A percentile compares a stretch with the other conserved stretches of the same genome.
phyloP scores from a whole-genome alignment of 2,797 vertebrate genomes.

The Amblyopsis hoosieri region DNA sequence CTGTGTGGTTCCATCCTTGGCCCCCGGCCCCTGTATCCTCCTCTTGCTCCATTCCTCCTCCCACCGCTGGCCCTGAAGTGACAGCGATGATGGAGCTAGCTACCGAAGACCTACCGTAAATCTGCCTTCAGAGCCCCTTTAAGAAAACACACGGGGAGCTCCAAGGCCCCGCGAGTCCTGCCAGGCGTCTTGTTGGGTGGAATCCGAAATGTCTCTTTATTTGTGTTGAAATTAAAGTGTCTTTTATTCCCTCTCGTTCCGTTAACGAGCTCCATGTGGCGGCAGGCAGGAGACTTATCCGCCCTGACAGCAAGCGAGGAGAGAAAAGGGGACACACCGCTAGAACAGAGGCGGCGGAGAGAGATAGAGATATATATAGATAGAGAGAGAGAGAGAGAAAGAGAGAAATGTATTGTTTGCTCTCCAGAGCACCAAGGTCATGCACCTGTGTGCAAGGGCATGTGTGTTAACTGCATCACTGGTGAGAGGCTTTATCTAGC shows the following conservation, averaged over 20 bases:
- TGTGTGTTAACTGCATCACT: not conserved
- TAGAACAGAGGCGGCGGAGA: constrained; percentile 40
- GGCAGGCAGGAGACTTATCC: constrained; percentile 62
- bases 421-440: constrained; percentile 5
- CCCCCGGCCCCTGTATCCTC: constrained; percentile 29
- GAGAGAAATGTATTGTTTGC: constrained; percentile 23
- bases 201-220: constrained; percentile 76
- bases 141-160: constrained; percentile 64
- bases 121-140: constrained; percentile 57
- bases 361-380: constrained; percentile 4
- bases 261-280: constrained; percentile 76
- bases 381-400: constrained; percentile 2
- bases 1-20: constrained; percentile 60
- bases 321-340: constrained; percentile 36
- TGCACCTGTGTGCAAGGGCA: constrained; percentile 1
- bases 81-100: constrained; percentile 64
- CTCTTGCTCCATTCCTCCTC: constrained; percentile 32
- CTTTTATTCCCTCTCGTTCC: constrained; percentile 66
- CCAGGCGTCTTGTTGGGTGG: constrained; percentile 64
- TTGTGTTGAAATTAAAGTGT: constrained; percentile 78
- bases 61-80: constrained; percentile 62
- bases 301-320: constrained; percentile 66
- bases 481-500: constrained; percentile 22
- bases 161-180: constrained; percentile 45
- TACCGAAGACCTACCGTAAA: constrained; percentile 60